phyloP scores from a whole-genome alignment of 2,113 vertebrate species.

The Rhineura floridana region DNA sequence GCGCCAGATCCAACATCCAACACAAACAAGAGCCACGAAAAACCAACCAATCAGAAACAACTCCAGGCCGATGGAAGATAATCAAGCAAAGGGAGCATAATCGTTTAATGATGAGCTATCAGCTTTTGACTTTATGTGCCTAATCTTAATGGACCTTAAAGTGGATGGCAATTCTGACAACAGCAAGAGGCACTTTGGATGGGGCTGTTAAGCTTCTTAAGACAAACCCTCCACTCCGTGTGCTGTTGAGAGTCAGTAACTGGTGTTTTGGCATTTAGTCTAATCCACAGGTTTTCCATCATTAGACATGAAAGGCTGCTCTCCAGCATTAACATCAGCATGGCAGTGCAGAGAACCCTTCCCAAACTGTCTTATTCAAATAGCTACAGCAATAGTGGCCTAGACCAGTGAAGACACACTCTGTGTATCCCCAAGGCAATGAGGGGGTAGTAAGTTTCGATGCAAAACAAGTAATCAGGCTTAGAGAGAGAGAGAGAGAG shows the following conservation, averaged over 20 bases:
- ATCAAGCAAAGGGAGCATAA: not conserved
- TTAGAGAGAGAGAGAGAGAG: not conserved
- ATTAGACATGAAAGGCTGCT: slow-evolving; percentile 8
- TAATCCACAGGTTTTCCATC: slow-evolving; percentile 15
- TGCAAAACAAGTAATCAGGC: not conserved
- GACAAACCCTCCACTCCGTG: not conserved
- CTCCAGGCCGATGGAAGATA: slow-evolving; percentile 1
- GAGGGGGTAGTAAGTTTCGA: not conserved
- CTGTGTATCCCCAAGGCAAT: not conserved
- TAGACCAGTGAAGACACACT: not conserved
- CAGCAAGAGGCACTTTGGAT: slow-evolving; percentile 13
- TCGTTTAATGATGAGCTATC: slow-evolving; percentile 8
- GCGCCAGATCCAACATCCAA: too few relatives aligned
- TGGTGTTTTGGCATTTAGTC: not conserved
- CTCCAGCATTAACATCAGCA: not conserved
- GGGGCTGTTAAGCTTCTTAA: not conserved
- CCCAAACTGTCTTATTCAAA: not conserved
- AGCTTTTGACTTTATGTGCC: not conserved
- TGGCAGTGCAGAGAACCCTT: not conserved
- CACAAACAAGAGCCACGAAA: not conserved
- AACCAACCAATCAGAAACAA: too few relatives aligned
- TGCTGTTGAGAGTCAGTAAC: not conserved
- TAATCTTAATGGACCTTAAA: not conserved
- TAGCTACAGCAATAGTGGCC: not conserved
- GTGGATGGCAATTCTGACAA: not conserved